phyloP scores from a whole-genome alignment of 2,797 vertebrate genomes.

The Anabas testudineus region DNA sequence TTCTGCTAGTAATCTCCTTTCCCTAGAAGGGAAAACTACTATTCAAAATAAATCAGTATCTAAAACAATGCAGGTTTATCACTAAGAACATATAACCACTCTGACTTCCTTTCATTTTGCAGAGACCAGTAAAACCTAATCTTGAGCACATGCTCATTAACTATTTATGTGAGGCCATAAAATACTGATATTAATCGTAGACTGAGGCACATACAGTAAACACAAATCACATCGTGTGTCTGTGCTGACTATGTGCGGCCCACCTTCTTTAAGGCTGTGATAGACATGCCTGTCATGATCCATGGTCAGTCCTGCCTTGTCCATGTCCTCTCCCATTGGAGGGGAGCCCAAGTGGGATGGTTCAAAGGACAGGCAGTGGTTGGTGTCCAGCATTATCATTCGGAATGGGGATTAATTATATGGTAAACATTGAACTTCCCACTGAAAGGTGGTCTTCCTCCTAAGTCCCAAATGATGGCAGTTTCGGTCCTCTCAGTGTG shows the following conservation, averaged over 20 bases:
- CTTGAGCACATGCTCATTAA: constrained; percentile 13
- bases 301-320: constrained; percentile 74
- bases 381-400: constrained; percentile 86
- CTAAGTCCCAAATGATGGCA: constrained; percentile 33
- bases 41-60: background rate
- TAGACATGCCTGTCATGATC: constrained; percentile 82
- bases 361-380: constrained; percentile 82
- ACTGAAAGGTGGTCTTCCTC: constrained; percentile 28
- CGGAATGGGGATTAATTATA: constrained; percentile 52
- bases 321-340: constrained; percentile 77
- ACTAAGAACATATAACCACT: constrained; percentile 5
- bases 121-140: constrained; percentile 4
- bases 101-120: constrained; percentile 9
- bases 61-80: background rate
- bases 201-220: constrained; percentile 27
- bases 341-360: constrained; percentile 78
- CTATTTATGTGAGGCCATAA: constrained; percentile 44
- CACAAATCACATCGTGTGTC: constrained; percentile 38
- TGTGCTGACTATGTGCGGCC: constrained; percentile 56
- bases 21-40: background rate
- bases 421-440: constrained; percentile 62
- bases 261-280: constrained; percentile 88
- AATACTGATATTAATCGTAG: constrained; percentile 29
- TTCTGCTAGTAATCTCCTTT: too few species aligned
- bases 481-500: constrained; percentile 29